These are phyloP conservation scores for Eulemur coronatus DNA, from an alignment of 2,797 vertebrate species.

Conservation along the genomic window DNA sequence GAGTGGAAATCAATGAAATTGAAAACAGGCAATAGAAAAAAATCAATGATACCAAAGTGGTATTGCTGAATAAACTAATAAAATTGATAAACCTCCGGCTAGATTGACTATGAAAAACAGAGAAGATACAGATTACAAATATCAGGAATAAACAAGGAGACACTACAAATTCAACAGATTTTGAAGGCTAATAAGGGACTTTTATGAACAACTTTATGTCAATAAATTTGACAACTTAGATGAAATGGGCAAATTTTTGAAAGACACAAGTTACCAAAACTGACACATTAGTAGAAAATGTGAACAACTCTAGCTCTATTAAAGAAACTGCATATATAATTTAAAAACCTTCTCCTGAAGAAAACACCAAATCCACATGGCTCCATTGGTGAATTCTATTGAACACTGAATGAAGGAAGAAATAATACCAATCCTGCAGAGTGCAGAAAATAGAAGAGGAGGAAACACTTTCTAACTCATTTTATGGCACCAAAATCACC, in stretches of 20 bases:
- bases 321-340: not conserved
- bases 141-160: not conserved
- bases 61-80: not conserved
- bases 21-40: not conserved
- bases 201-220: not conserved
- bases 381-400: not conserved
- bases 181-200: not conserved
- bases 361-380: not conserved
- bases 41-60: not conserved
- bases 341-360: not conserved
- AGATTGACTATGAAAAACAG: not conserved
- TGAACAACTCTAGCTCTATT: not conserved
- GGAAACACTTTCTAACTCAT: not conserved
- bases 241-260: not conserved
- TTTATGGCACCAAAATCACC: not conserved
- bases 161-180: not conserved
- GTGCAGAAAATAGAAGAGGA: not conserved
- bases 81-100: not conserved
- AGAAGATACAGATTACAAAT: not conserved
- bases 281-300: not conserved
- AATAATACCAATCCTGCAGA: not conserved
- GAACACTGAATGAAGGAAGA: not conserved
- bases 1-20: not conserved
- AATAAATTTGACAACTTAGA: slow-evolving; percentile 18
- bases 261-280: not conserved